These are phyloP conservation scores for Acrocephalus kingi DNA, from an alignment of 2,113 vertebrate genomes.

Conservation along the genomic window DNA sequence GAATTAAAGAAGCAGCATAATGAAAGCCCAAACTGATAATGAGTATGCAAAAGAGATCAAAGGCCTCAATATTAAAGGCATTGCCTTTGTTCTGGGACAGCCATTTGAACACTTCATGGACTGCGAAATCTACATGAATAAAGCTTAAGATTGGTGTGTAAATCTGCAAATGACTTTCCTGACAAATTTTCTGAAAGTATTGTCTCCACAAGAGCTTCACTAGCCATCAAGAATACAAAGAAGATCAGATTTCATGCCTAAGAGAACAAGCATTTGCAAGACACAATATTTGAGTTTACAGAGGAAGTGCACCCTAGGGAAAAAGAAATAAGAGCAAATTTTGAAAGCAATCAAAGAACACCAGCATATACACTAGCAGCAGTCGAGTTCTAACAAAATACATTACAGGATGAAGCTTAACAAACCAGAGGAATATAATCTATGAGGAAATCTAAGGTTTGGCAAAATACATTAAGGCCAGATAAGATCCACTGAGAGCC, in stretches of 20 bases:
- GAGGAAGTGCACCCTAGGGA: background rate
- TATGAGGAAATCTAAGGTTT: background rate
- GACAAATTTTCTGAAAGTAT: background rate
- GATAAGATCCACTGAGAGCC: background rate
- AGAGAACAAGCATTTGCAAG: constrained; percentile 6
- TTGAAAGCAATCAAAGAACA: background rate
- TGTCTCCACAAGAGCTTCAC: background rate
- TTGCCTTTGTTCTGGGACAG: constrained; percentile 24
- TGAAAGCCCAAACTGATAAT: constrained; percentile 32
- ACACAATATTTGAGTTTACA: background rate
- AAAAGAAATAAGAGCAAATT: background rate
- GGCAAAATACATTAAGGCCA: background rate
- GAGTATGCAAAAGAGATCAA: constrained; percentile 32
- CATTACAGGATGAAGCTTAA: background rate
- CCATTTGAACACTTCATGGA: constrained; percentile 22
- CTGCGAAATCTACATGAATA: constrained; percentile 9
- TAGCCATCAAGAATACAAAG: background rate
- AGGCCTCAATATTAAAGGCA: constrained; percentile 38
- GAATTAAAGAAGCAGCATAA: constrained; percentile 28
- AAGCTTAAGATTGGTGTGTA: background rate
- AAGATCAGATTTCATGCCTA: background rate
- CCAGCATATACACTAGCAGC: background rate
- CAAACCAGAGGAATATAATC: background rate
- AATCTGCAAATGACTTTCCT: background rate
- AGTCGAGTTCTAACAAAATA: background rate